phyloP scores from a whole-genome alignment of 2,797 vertebrate species.

The Lagorchestes hirsutus region DNA sequence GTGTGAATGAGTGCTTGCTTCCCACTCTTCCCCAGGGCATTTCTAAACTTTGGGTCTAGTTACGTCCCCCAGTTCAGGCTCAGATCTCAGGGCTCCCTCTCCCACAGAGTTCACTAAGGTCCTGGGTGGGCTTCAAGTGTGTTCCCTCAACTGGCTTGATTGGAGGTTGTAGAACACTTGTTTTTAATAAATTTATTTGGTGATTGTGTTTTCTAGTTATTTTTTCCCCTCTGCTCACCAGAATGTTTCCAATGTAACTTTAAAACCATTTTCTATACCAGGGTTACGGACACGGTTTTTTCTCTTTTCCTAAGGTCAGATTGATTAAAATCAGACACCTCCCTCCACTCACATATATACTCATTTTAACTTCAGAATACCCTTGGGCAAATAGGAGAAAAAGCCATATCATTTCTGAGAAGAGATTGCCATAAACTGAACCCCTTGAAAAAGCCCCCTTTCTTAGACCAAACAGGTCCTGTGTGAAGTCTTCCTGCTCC shows the following conservation, averaged over 20 bases:
- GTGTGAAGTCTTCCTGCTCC: background rate
- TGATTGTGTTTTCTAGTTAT: background rate
- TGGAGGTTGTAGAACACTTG: background rate
- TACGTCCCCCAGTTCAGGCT: background rate
- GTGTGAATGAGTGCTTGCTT: background rate
- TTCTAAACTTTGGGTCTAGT: background rate
- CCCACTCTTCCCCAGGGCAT: background rate
- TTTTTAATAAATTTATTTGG: background rate
- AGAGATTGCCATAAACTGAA: background rate
- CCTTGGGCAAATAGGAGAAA: background rate
- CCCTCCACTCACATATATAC: background rate
- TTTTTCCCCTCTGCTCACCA: background rate
- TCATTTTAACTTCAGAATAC: background rate
- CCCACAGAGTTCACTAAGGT: too few species aligned
- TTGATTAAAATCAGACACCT: background rate
- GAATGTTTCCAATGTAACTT: background rate
- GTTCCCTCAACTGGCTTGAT: background rate
- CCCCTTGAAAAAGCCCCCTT: background rate
- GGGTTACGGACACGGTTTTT: background rate
- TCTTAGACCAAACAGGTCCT: background rate
- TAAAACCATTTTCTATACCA: background rate
- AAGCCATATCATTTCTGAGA: background rate
- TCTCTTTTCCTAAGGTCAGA: background rate
- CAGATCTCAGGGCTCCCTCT: background rate
- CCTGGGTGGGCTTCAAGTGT: background rate